Percentiles rank a stretch among this genome's conserved stretches.
phyloP scores from a whole-genome alignment of 2,888 invertebrate genomes.

The Isotomurus palustris region DNA sequence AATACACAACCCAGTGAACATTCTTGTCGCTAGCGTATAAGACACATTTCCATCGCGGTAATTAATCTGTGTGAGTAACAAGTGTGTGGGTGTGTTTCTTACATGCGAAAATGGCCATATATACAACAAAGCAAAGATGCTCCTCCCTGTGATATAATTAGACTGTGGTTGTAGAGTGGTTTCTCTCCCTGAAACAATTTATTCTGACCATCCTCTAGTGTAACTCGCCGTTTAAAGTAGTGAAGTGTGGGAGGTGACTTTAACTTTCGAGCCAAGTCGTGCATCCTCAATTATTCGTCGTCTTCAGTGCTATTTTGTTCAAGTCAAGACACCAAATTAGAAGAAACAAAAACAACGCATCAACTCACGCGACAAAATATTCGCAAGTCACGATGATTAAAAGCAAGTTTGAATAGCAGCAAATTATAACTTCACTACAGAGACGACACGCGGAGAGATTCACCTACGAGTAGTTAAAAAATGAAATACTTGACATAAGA shows the following conservation, averaged over 20 bases:
- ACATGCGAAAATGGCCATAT: conserved; percentile 9
- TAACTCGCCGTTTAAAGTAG: conserved; percentile 4
- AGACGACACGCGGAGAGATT: too few species aligned
- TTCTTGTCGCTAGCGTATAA: background rate
- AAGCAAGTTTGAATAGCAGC: too few species aligned
- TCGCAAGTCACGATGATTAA: too few species aligned
- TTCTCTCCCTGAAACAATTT: conserved; percentile 8
- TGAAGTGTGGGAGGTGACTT: too few species aligned
- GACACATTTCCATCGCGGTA: background rate
- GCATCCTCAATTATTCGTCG: background rate
- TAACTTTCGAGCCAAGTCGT: background rate
- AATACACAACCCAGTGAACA: background rate
- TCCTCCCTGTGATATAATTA: conserved; percentile 18
- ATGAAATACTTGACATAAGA: too few species aligned
- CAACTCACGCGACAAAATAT: too few species aligned
- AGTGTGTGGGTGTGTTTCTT: background rate
- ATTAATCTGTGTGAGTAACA: background rate
- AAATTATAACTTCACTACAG: too few species aligned
- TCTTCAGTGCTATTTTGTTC: background rate
- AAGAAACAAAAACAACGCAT: too few species aligned
- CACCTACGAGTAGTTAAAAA: too few species aligned
- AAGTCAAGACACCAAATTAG: background rate
- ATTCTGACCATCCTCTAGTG: background rate
- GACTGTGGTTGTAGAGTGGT: conserved; percentile 15
- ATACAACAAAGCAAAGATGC: conserved; percentile 14